Base-by-base conservation (phyloP, 2,797 vertebrate genomes). In the Linurgus olivaceus region DNA sequence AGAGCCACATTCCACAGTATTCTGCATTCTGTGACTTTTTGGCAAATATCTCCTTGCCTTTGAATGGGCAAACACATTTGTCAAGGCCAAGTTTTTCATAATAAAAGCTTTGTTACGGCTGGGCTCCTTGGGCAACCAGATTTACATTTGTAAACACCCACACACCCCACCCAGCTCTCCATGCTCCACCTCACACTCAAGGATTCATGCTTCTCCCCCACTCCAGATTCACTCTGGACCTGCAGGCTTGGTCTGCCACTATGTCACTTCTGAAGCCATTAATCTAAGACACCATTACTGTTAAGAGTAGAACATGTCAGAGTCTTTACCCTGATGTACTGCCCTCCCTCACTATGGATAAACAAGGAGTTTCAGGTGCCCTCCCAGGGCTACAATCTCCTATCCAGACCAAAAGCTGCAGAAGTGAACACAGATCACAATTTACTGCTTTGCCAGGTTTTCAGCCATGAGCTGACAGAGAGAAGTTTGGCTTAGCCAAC, bases 401-500 rank as follows among this genome's bases (percentile, higher is more conserved):
- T 13, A 5, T 12, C 23, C 18, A 48, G 45, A 94, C 92, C 77
- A 62, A 85, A 86, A 93, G 86, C 88, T 95, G 75, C 91, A 54
- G 70, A 50, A 88, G 54, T n/a, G 58, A 94, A 62, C 14, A 40
- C 59, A 86, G 77, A 78, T 26, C 47, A 45, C 66, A 57, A 23
- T 31, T 70, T 88, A 50, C 19, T 83, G 78, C 44, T 78, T 84
- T 55, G 21, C 87, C 51, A 44, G 3, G 0, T 83, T 92, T 85
- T 90, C 91, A 93, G 88, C 50, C 29, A n/a, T n/a, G 92, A 97
- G 77, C 1, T 96, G 90, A 85, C 66, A 93, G 62, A 90, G 86
- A 86, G 88, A 97, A 95, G 95, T 89, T 77, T 31, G 28, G 62
- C 62, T 93, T 93, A 84, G 88, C 86, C 88, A 96, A 86, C 72